Conservation (phyloP, 2,797 vertebrate genomes). For the Gymnopithys bicolor region DNA sequence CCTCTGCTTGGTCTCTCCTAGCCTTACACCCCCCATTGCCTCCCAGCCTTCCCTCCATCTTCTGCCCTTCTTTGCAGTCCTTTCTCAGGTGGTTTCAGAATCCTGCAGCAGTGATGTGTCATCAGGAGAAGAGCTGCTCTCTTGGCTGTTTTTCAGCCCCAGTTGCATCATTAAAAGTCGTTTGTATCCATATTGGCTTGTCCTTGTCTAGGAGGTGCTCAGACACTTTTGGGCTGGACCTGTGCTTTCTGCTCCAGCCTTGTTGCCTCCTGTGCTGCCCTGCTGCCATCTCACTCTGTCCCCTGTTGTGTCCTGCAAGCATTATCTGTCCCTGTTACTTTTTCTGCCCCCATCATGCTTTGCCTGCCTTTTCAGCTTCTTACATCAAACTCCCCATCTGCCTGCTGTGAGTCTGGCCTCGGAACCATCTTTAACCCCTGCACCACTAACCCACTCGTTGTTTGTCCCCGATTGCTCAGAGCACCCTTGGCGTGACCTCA, state of each 20-base stretch:
- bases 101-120: not conserved
- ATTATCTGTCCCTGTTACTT: not conserved
- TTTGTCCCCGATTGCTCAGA: slow-evolving; percentile 77
- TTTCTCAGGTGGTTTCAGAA: not conserved
- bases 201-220: not conserved
- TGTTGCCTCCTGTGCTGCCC: not conserved
- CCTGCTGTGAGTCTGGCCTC: not conserved
- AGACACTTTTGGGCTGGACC: not conserved
- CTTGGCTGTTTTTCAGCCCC: not conserved
- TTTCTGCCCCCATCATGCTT: not conserved
- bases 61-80: not conserved
- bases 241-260: not conserved
- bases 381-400: not conserved
- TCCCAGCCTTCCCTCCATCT: not conserved
- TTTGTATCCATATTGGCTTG: not conserved
- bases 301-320: not conserved
- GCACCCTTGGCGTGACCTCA: slow-evolving; percentile 75
- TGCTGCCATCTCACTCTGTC: not conserved
- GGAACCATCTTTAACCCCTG: not conserved
- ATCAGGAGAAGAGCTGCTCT: not conserved
- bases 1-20: not conserved
- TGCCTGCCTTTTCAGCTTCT: not conserved
- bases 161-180: not conserved
- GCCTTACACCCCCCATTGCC: rapidly evolving
- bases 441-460: slow-evolving; percentile 75